Evolutionary conservation across 2,888 invertebrate species (phyloP).

Genomic region (Drosophila mulleri): DNA sequence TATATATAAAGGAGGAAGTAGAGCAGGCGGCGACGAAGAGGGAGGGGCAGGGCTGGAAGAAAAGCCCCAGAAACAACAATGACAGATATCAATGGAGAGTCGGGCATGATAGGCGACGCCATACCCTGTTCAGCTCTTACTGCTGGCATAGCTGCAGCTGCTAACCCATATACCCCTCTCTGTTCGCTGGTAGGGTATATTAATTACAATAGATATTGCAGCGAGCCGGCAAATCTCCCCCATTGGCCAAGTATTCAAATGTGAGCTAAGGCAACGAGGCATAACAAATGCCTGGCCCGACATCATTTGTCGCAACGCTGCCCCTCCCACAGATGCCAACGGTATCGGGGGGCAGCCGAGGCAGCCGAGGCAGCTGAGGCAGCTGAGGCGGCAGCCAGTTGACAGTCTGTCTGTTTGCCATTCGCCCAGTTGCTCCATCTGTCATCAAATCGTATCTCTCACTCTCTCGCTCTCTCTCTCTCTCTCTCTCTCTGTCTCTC

Average conservation of each 20-base stretch:
- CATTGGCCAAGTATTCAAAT: constrained; percentile 37
- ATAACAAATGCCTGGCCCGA: constrained; percentile 34
- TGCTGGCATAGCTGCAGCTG: background rate
- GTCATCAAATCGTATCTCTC: constrained; percentile 24
- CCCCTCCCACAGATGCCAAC: constrained; percentile 6
- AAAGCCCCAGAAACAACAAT: constrained; percentile 4
- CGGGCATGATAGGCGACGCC: background rate
- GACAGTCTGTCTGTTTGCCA: constrained; percentile 22
- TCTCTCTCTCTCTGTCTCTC: background rate
- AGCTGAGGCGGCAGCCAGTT: constrained; percentile 21
- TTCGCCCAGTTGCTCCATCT: constrained; percentile 23
- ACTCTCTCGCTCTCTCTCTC: background rate
- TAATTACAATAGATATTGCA: constrained; percentile 23
- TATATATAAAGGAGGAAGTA: background rate
- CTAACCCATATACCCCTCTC: background rate
- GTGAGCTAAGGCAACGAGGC: constrained; percentile 33
- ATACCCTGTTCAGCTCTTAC: background rate
- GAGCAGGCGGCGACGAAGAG: background rate
- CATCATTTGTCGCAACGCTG: constrained; percentile 58
- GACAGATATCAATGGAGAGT: background rate
- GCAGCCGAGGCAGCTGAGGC: constrained; percentile 20
- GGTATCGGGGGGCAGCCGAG: constrained; percentile 6
- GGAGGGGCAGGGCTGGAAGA: background rate
- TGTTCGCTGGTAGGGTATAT: background rate
- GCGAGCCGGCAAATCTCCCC: background rate